A percentile compares a stretch with the other conserved stretches of the same genome.
phyloP scores from a whole-genome alignment of 2,797 vertebrate species.

The Parotocinclus haroldoi region DNA sequence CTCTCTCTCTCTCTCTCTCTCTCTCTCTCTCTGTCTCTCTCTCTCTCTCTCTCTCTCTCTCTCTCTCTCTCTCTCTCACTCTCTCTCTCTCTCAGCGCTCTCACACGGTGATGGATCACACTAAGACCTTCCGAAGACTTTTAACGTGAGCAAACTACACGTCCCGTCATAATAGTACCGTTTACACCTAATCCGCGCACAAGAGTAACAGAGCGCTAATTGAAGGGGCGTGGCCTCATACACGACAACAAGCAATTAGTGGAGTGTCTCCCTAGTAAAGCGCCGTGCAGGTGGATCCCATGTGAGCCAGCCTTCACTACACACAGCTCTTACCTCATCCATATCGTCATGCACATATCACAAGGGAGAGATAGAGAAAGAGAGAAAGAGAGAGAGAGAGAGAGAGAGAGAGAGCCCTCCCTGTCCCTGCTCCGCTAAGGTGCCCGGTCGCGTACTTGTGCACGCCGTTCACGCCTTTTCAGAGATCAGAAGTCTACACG shows the following conservation, averaged over 20 bases:
- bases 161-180: not conserved
- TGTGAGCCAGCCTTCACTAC: constrained; percentile 4
- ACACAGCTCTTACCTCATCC: constrained; percentile 18
- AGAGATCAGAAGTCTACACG: constrained; percentile 9
- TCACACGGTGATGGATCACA: constrained; percentile 43
- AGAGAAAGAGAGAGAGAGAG: not conserved
- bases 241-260: constrained; percentile 32
- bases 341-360: not conserved
- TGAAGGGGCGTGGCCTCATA: constrained; percentile 31
- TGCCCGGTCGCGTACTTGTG: constrained; percentile 1
- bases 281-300: constrained; percentile 20
- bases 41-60: constrained; percentile 22
- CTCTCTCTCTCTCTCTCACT: constrained; percentile 42
- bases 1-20: too few relatives aligned
- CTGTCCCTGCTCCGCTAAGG: not conserved
- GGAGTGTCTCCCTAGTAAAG: constrained; percentile 26
- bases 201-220: not conserved
- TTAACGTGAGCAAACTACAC: not conserved
- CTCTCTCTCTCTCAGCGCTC: constrained; percentile 46
- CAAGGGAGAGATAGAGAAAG: not conserved
- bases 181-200: constrained; percentile 23
- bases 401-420: not conserved
- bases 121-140: too few relatives aligned
- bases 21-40: constrained; percentile 55
- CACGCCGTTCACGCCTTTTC: constrained; percentile 25